Conservation (phyloP, 2,888 invertebrate species). For the Ophraella communa region DNA sequence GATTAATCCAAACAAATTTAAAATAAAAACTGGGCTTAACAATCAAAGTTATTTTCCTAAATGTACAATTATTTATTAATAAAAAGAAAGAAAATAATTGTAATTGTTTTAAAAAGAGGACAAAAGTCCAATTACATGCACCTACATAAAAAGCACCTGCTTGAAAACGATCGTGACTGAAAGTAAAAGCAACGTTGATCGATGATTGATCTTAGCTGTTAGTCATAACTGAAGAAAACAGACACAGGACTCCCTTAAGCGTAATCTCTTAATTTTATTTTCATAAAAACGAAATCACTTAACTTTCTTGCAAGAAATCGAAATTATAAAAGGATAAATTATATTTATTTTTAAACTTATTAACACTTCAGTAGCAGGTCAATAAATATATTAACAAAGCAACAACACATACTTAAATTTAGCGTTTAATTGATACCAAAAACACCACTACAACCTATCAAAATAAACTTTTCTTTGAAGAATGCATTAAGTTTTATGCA, state of each 20-base stretch:
- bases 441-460: neutral
- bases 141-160: constrained; percentile 50
- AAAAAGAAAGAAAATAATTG: neutral
- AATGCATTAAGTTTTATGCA: neutral
- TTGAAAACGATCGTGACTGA: constrained; percentile 52
- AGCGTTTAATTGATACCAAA: neutral
- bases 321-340: neutral
- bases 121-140: neutral
- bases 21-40: too few species aligned
- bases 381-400: neutral
- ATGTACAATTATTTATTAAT: neutral
- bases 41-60: too few species aligned
- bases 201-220: constrained; percentile 55
- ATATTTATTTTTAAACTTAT: too few species aligned
- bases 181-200: constrained; percentile 52
- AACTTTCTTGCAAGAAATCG: neutral
- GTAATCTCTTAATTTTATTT: neutral
- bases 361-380: neutral
- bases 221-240: constrained; percentile 37
- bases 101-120: neutral
- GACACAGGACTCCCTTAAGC: constrained; percentile 22
- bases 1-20: too few species aligned
- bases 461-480: neutral
- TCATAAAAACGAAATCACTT: neutral
- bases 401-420: neutral